Base-by-base conservation (phyloP, 2,888 invertebrate genomes). In the Apocheima hispidaria region DNA sequence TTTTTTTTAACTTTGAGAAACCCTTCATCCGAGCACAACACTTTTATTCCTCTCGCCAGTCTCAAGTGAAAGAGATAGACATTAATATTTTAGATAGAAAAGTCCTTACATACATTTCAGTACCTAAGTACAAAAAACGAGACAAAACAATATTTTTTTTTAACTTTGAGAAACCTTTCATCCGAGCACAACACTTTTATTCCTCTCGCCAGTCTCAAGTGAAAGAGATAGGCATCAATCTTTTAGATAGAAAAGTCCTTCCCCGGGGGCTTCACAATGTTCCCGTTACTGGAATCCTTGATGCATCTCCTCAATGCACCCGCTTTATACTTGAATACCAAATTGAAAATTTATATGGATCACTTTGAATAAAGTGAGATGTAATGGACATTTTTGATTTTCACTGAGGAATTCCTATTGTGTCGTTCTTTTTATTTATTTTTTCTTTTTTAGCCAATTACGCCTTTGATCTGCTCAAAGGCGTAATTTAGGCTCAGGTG, bases 31-130 rank as follows among this genome's bases (percentile, higher is more conserved):
- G n/a, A 14, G 20, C 18, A 51, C 50, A 50, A 44, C 35, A 36
- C 43, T 53, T 35, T 28, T 48, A 49, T 59, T 46, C 6, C 51
- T 54, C 41, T 49, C 58, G 23, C 36, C 28, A 65, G 53, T 67
- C 65, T 63, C 44, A 58, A 73, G 66, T 73, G 72, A 68, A 74
- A 72, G 69, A 81, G 79, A 81, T 76, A 77, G 76, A 69, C 83
- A 86, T 86, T 85, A 86, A 86, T 87, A 84, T 84, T 84, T 82
- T 74, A 77, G 78, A 81, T 82, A 78, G 84, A 82, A 84, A 85
- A 82, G 71, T 63, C n/a, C n/a, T n/a, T n/a, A n/a, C n/a, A n/a
- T n/a, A n/a, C n/a, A n/a, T n/a, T n/a, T n/a, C n/a, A n/a, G n/a
- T n/a, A n/a, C n/a, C n/a, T n/a, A n/a, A n/a, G n/a, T n/a, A n/a